phyloP scores from a whole-genome alignment of 64 coral and sea anemone genomes.

The Exaiptasia diaphana region DNA sequence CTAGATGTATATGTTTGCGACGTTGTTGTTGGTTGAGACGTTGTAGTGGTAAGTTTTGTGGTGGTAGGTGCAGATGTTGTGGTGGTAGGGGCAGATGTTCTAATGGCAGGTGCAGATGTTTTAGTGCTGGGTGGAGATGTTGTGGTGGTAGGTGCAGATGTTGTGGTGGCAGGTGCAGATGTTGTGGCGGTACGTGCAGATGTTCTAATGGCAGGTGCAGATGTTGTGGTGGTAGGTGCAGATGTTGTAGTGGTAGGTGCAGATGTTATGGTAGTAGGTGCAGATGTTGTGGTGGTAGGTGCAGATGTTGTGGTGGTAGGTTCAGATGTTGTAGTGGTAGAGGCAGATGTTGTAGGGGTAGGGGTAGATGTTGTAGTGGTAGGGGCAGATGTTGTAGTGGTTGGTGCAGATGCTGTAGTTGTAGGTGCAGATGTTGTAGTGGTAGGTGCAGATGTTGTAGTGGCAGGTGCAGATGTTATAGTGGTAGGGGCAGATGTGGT shows the following conservation, averaged over 20 bases:
- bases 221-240: not conserved
- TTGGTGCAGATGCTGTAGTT: not conserved
- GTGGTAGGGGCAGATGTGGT: not conserved
- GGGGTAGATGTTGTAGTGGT: not conserved
- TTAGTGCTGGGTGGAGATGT: not conserved
- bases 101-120: not conserved
- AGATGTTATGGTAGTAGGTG: too few relatives aligned
- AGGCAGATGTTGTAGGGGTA: not conserved
- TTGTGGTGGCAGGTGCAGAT: not conserved
- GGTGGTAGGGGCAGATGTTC: not conserved
- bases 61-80: not conserved
- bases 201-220: not conserved
- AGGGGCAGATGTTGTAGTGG: not conserved
- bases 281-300: not conserved
- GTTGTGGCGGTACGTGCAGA: not conserved
- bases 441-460: not conserved
- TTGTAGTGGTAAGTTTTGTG: not conserved
- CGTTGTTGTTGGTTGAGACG: not conserved
- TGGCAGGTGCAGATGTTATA: not conserved
- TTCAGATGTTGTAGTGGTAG: not conserved
- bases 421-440: too few relatives aligned
- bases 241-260: not conserved
- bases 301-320: not conserved
- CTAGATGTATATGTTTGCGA: not conserved
- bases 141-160: not conserved